A percentile compares a stretch with the other conserved stretches of the same genome.
phyloP scores from a whole-genome alignment of 2,113 vertebrate genomes.

The Tonatia bakeri region DNA sequence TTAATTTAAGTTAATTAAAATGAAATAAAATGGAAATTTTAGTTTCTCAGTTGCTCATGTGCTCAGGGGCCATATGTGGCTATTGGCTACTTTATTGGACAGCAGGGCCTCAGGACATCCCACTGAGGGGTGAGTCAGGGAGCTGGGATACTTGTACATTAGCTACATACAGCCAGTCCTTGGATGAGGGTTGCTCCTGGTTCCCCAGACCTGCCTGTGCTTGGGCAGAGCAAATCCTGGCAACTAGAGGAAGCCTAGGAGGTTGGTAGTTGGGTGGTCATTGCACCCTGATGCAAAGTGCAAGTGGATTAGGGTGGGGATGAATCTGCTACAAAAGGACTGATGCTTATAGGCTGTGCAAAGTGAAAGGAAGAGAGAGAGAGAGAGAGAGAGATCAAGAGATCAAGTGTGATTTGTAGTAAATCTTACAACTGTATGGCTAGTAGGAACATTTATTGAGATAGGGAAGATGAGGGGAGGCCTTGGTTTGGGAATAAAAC shows the following conservation, averaged over 20 bases:
- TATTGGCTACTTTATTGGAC: not conserved
- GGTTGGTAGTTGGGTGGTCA: not conserved
- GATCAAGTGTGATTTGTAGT: not conserved
- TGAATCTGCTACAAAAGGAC: not conserved
- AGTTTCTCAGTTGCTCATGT: not conserved
- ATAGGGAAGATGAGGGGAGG: not conserved
- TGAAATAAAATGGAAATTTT: not conserved
- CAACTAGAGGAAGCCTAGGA: not conserved
- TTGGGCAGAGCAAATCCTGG: not conserved
- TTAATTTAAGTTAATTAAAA: not conserved
- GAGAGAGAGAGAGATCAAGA: not conserved
- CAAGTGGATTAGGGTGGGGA: not conserved
- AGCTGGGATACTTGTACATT: not conserved
- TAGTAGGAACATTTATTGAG: not conserved
- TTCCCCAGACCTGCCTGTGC: not conserved
- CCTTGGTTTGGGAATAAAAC: not conserved
- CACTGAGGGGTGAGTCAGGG: not conserved
- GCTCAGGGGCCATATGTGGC: not conserved
- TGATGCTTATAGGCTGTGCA: not conserved
- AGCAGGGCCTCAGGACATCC: not conserved
- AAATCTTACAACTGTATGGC: not conserved
- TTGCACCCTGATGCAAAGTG: not conserved
- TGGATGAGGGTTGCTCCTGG: not conserved
- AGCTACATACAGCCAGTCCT: not conserved
- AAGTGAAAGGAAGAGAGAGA: not conserved